Conservation (phyloP, 2,888 invertebrate genomes). For the Serrognathus titanus region DNA sequence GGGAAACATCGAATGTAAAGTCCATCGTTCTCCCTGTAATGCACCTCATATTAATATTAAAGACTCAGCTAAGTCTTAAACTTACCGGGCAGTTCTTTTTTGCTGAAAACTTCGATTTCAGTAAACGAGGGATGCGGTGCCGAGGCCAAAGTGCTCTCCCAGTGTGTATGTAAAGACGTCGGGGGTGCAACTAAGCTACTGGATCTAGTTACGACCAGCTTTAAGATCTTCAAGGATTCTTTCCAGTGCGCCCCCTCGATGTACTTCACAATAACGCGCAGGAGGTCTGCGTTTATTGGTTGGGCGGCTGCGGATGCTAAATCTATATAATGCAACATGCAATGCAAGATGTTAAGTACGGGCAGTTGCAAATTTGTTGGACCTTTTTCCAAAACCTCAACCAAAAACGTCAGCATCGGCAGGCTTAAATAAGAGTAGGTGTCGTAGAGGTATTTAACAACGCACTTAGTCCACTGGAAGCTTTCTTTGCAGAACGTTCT, state of each 20-base stretch:
- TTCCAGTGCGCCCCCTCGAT: conserved; percentile 93
- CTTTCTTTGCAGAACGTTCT: conserved; percentile 98
- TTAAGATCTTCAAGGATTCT: conserved; percentile 93
- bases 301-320: conserved; percentile 80
- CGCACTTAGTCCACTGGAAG: conserved; percentile 99
- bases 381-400: conserved; percentile 94
- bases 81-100: conserved; percentile 70
- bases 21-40: conserved; percentile 79
- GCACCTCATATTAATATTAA: conserved; percentile 8
- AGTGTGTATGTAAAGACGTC: conserved; percentile 55
- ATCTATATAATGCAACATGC: conserved; percentile 95
- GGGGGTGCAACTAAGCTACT: conserved; percentile 89
- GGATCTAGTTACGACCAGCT: conserved; percentile 91
- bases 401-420: conserved; percentile 89
- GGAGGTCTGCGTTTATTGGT: conserved; percentile 88
- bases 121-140: conserved; percentile 69
- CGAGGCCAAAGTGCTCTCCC: conserved; percentile 58
- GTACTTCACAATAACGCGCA: conserved; percentile 89
- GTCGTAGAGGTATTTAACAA: conserved; percentile 96
- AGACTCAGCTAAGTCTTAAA: neutral
- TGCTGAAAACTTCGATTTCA: conserved; percentile 82
- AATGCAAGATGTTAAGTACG: conserved; percentile 92
- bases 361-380: conserved; percentile 81
- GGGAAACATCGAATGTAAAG: conserved; percentile 91
- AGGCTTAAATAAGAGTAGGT: conserved; percentile 90